Conservation (phyloP, 2,797 vertebrate genomes). For the Podarcis lilfordi region DNA sequence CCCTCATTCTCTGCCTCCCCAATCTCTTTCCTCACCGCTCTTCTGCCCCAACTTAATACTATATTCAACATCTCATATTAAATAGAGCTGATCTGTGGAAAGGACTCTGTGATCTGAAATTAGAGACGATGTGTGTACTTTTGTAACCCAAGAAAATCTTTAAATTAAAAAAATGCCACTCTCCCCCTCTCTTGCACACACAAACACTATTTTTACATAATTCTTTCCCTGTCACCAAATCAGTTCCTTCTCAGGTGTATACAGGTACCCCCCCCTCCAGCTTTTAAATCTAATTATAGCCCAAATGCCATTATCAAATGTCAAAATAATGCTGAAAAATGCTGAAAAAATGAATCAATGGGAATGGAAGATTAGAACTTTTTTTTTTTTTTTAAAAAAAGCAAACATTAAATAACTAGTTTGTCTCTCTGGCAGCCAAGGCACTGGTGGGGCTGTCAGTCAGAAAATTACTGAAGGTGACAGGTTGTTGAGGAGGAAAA, state of each 20-base stretch:
- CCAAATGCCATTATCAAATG: neutral
- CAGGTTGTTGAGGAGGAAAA: neutral
- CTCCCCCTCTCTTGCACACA: too few relatives aligned
- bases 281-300: neutral
- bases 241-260: neutral
- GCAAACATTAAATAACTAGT: neutral
- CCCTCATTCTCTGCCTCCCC: neutral
- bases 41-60: neutral
- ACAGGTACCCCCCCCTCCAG: rapidly evolving
- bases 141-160: too few relatives aligned
- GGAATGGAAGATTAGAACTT: neutral
- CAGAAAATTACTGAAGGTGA: neutral
- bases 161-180: too few relatives aligned
- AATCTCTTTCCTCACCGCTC: neutral
- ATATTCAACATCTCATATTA: too few relatives aligned
- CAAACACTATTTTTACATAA: too few relatives aligned
- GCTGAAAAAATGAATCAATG: neutral
- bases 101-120: too few relatives aligned
- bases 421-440: neutral
- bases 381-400: neutral
- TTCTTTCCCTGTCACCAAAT: neutral
- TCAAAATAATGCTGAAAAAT: neutral
- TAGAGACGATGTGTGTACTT: too few relatives aligned
- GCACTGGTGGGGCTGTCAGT: rapidly evolving
- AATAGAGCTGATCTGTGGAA: too few relatives aligned